Evolutionary conservation across 2,888 invertebrate species (phyloP), one percentile per base, ranked within the genome.

Genomic region (Polymixis flavicincta): DNA sequence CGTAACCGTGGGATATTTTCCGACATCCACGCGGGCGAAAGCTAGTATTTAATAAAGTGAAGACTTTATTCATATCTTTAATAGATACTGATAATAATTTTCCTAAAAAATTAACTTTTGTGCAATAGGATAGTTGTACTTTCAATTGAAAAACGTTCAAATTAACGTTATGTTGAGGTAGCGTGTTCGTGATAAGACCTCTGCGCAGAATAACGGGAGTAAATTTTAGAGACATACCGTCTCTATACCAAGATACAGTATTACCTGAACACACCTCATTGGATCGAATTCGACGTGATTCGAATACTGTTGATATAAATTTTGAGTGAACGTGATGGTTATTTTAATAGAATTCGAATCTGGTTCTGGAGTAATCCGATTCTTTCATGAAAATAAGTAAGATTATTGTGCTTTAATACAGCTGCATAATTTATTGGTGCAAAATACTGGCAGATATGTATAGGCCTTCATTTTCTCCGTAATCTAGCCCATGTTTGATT

Each of bases 231-330:
- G 14, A 71, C n/a, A 9, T 42, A 42, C 71, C 71, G 28, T n/a
- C 42, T 8, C 42, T 17, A n/a, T 42, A n/a, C 71, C 54, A n/a
- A 72, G 14, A 54, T 52, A 37, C 60, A 59, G 79, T 84, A 61
- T 70, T 48, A 74, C 70, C 50, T 71, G 75, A 55, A 75, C 50
- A 84, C 59, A 70, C 59, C 63, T 80, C 80, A 63, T 66, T 50
- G 74, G 50, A 79, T 80, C 66, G 63, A 72, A 70, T 37, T 63
- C 69, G 25, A 84, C 84, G 82, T 80, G 85, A 60, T 66, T 37
- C 6, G 80, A 82, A 79, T 83, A 64, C 50, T 19, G 22, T 28
- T 19, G 25, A 61, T 42, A 52, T 11, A 28, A 72, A 64, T 78
- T 74, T 71, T n/a, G 52, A 68, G 50, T 37, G 52, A 61, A 83